Evolutionary conservation across 2,797 vertebrate genomes (phyloP), one percentile per base, ranked within the genome.

Genomic region (Melanogrammus aeglefinus): DNA sequence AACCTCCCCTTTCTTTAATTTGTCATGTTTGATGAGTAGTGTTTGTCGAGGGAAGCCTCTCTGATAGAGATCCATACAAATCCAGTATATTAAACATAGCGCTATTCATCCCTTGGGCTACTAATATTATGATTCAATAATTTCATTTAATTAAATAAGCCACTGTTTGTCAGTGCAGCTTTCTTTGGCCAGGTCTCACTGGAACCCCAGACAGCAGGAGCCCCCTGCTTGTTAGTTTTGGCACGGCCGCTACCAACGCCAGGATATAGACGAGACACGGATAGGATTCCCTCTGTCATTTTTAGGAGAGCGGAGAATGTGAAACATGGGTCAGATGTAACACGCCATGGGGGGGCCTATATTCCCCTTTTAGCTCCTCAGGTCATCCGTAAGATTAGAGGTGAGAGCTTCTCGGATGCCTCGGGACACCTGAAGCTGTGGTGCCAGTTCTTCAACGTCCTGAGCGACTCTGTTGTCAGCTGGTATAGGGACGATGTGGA

Each of bases 371-470:
- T 87, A 99, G 97, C 96, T 87, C 97, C 97, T 38, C 97, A 99
- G 91, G 96, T 99, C 33, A 97, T 99, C 73, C 96, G 97, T 78
- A 99, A 97, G 91, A 97, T 98, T 82, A 92, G 97, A 36, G 94
- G 92, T 2, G 97, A 99, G 84, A 94, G 93, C 77, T 97, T 97
- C 78, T 93, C 96, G 0, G 97, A 99, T 24, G 90, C 95, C 8
- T 96, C 95, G 0, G 97, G 97, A 82, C 96, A 98, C 89, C 86
- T 99, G 87, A 99, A 98, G 85, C 92, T 99, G 39, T 99, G 97
- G 97, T 99, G 97, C 89, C 97, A 99, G 91, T 99, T 99, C 93
- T 99, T 99, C 92, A 99, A 99, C 18, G 84, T 99, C 80, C 88
- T 99, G n/a, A 95, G 94, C 29, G 96, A 98, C 79, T 98, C 97